Percentiles rank a stretch among this genome's conserved stretches.
Conservation (phyloP, 2,888 invertebrate genomes). For the Harpagoxenus sublaevis region DNA sequence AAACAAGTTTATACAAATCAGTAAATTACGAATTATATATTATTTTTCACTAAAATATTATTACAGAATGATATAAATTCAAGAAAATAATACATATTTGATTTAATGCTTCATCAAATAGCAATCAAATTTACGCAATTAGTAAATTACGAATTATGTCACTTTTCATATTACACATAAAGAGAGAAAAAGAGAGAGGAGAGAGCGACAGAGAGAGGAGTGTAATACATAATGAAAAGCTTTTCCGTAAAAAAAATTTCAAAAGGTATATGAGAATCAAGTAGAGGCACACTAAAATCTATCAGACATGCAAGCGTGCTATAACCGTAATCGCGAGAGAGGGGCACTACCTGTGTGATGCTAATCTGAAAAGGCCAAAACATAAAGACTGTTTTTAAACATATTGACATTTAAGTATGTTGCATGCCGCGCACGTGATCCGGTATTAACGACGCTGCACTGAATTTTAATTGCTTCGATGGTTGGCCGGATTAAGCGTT, state of each 20-base stretch:
- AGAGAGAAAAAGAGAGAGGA: not conserved
- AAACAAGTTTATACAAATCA: not conserved
- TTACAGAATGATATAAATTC: not conserved
- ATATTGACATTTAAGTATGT: constrained; percentile 20
- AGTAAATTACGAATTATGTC: not conserved
- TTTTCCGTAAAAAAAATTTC: not conserved
- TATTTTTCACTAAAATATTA: not conserved
- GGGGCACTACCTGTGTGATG: not conserved
- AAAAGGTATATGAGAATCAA: not conserved
- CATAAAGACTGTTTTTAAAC: constrained; percentile 31
- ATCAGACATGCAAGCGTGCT: constrained; percentile 25
- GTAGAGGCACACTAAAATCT: constrained; percentile 13
- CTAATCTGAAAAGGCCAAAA: constrained; percentile 27
- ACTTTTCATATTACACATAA: not conserved
- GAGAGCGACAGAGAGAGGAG: not conserved
- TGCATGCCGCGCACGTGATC: constrained; percentile 7
- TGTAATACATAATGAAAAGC: not conserved
- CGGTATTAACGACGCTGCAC: constrained; percentile 29
- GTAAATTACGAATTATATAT: not conserved
- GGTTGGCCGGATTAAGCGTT: constrained; percentile 11
- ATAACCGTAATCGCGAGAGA: constrained; percentile 9
- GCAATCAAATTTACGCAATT: not conserved
- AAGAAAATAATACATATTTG: not conserved
- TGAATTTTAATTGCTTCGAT: constrained; percentile 44
- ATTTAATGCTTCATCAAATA: not conserved